These are phyloP conservation scores for Nerophis lumbriciformis DNA, from an alignment of 2,113 vertebrate genomes.

Conservation along the genomic window DNA sequence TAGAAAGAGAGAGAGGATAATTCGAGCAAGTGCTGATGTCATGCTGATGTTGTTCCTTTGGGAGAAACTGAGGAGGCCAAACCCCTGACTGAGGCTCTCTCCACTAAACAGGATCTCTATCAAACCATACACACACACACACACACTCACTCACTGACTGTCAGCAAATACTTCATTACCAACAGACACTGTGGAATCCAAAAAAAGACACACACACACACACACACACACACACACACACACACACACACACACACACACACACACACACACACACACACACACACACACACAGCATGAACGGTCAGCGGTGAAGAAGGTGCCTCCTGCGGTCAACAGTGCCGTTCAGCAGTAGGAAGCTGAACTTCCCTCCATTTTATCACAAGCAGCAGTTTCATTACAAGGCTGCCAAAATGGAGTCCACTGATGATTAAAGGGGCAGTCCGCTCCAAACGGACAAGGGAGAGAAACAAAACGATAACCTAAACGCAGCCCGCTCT, in stretches of 20 bases:
- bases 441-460: slow-evolving; percentile 19
- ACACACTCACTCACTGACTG: slow-evolving; percentile 1
- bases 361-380: slow-evolving; percentile 71
- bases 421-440: slow-evolving; percentile 59
- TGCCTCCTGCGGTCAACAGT: slow-evolving; percentile 41
- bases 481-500: not conserved
- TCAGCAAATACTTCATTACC: slow-evolving; percentile 67
- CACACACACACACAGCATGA: slow-evolving; percentile 26
- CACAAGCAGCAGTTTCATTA: slow-evolving; percentile 64
- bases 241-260: slow-evolving; percentile 23
- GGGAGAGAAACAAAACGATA: not conserved
- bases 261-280: slow-evolving; percentile 24
- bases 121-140: slow-evolving; percentile 36
- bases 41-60: slow-evolving; percentile 53
- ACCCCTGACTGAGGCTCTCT: slow-evolving; percentile 52
- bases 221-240: slow-evolving; percentile 35
- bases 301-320: slow-evolving; percentile 47
- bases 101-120: slow-evolving; percentile 38
- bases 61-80: slow-evolving; percentile 33
- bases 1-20: slow-evolving; percentile 7
- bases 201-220: slow-evolving; percentile 2
- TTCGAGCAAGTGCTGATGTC: slow-evolving; percentile 46
- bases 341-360: slow-evolving; percentile 43
- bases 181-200: slow-evolving; percentile 41
- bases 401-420: slow-evolving; percentile 65